These are phyloP conservation scores for Ascaphus truei DNA, from an alignment of 2,113 vertebrate species.

Conservation along the genomic window DNA sequence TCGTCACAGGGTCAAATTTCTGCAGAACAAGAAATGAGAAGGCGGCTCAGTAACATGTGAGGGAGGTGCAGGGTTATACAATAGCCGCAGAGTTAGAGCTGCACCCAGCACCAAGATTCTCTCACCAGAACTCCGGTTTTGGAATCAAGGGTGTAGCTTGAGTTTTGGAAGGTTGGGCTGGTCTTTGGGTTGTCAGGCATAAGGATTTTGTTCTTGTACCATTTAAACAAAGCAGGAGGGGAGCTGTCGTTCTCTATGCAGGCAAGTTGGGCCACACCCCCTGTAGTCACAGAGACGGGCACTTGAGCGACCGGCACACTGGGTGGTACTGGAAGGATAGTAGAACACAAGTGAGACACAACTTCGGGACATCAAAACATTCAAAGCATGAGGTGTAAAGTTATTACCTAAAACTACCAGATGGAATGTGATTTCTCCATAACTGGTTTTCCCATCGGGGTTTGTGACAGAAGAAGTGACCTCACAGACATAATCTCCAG, in stretches of 20 bases:
- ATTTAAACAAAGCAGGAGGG: constrained; percentile 72
- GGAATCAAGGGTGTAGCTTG: constrained; percentile 73
- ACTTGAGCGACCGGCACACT: constrained; percentile 67
- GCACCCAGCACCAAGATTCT: too few species aligned
- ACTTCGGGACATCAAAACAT: too few species aligned
- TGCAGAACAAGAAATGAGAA: constrained; percentile 25
- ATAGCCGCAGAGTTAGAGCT: neutral
- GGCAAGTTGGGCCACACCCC: constrained; percentile 65
- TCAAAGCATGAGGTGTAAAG: too few species aligned
- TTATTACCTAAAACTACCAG: constrained; percentile 4
- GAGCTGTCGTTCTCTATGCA: constrained; percentile 80
- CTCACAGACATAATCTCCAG: neutral
- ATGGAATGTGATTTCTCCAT: neutral
- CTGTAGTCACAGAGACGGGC: constrained; percentile 76
- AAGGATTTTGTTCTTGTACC: constrained; percentile 71
- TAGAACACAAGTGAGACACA: too few species aligned
- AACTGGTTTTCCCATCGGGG: neutral
- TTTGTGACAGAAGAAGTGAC: neutral
- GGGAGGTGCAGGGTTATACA: rapidly evolving
- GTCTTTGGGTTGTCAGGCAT: constrained; percentile 72
- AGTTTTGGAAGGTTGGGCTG: constrained; percentile 71
- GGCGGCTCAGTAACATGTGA: neutral
- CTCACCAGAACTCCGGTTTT: constrained; percentile 78
- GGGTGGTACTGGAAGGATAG: constrained; percentile 52
- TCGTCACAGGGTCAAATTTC: constrained; percentile 71